Evolutionary conservation across 92 coral and sea anemone genomes (phyloP), one percentile per base, ranked within the genome.

Genomic region (Pocillopora grandis): DNA sequence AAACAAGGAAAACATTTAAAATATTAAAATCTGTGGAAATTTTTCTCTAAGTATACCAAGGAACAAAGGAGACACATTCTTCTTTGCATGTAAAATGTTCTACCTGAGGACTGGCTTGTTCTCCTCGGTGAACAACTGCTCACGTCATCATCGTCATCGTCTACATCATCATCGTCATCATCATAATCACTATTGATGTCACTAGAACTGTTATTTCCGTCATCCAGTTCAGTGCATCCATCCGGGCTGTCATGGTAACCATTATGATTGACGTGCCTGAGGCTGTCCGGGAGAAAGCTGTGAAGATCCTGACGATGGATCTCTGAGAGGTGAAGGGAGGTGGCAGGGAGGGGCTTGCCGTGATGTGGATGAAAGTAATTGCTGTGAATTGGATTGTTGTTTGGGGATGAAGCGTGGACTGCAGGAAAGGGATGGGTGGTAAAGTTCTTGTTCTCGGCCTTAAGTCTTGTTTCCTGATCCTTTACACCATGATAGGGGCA

Each of bases 111-210:
- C 55, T 73, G 86, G 57, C 86, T 83, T 70, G 89, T 80, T 80
- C 83, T 79, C 73, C 72, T 86, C 15, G 70, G 89, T 52, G 89
- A 85, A 14, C 78, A 85, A 37, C 70, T 80, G 76, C 86, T 73
- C 12, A 17, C 78, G 21, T 82, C 89, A 21, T 81, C 92, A 37
- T 83, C 91, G 2, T 85, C 88, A 31, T 88, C 89, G 9, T 81
- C 90, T 52, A 77, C 93, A 31, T 89, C 89, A 6, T 86, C 88
- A 20, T 83, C 80, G 18, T 89, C 76, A 36, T 82, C 84, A 55
- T 84, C 93, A 62, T 84, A 85, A 66, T 87, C 93, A 87, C 93
- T 87, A 77, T 87, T 88, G 84, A 90, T 80, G 80, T 87, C 93
- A 73, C 86, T 85, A 67, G 68, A 64, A 59, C 79, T 82, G 88